Evolutionary conservation across 2,113 vertebrate genomes (phyloP), one percentile per base, ranked within the genome.

Genomic region (Tamias sibiricus): DNA sequence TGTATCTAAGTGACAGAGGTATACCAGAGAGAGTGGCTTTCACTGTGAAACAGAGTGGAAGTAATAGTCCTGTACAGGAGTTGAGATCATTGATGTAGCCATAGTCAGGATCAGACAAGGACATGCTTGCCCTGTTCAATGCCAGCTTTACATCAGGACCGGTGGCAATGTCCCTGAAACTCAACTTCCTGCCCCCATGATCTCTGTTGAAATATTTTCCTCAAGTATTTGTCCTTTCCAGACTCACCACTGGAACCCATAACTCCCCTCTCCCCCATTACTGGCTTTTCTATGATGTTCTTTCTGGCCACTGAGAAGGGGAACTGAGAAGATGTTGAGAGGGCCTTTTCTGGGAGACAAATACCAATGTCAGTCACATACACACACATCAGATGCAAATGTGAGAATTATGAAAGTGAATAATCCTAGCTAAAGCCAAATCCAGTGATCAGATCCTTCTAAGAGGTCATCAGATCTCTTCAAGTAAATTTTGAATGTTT

Each of bases 401-500:
- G 32, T 35, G 64, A 89, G 28, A 94, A 85, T 74, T 80, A 86
- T 84, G 57, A 80, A 94, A 91, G 30, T 26, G 14, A 57, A 3
- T 94, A 83, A 90, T 87, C 87, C 93, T 94, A 90, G 49, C 35
- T 69, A 85, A 64, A 80, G 57, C 30, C 71, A 96, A 94, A 93
- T 92, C 35, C 92, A 66, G n/a, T 84, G 62, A 64, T 91, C 24
- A 87, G 42, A 88, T 94, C 40, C 54, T 91, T 91, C 77, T 71
- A 94, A 92, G 35, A 97, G 81, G 74, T 77, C 59, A 54, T 52
- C 37, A 54, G 42, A 66, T 49, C 22, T n/a, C 90, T 92, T 79
- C n/a, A 96, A 94, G 44, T 76, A 90, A 91, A 90, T 88, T 71
- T 91, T 74, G 59, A 76, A 54, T 92, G 59, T 62, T 95, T 97